phyloP scores from a whole-genome alignment of 2,113 vertebrate genomes.

The Panurus biarmicus region DNA sequence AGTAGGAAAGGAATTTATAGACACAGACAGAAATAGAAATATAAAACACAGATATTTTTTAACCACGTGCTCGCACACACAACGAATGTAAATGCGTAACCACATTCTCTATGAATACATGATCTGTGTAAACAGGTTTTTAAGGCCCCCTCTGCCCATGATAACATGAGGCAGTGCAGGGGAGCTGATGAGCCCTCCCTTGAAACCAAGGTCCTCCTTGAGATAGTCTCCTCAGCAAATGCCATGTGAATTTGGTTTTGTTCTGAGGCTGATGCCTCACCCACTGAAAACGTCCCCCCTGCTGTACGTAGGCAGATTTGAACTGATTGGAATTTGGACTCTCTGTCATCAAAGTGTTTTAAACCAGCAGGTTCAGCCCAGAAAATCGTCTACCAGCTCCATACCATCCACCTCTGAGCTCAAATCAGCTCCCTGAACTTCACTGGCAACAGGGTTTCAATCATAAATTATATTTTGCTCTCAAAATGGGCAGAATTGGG shows the following conservation, averaged over 20 bases:
- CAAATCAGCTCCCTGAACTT: background rate
- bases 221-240: background rate
- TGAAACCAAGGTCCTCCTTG: background rate
- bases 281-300: accelerated
- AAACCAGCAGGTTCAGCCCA: background rate
- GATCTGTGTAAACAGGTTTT: background rate
- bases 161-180: background rate
- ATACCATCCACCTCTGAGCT: background rate
- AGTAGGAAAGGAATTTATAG: background rate
- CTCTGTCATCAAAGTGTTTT: background rate
- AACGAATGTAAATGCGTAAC: background rate
- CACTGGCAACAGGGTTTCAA: background rate
- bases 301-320: accelerated
- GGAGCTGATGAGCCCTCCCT: background rate
- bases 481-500: background rate
- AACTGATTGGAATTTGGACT: background rate
- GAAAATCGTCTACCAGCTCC: background rate
- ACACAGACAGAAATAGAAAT: background rate
- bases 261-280: background rate
- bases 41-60: background rate
- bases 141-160: background rate
- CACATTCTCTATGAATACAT: background rate
- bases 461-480: background rate
- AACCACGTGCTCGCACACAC: background rate
- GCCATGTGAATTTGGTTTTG: background rate